Evolutionary conservation across 2,888 invertebrate genomes (phyloP), one percentile per base, ranked within the genome.

Genomic region (Lepidochitona cinerea): DNA sequence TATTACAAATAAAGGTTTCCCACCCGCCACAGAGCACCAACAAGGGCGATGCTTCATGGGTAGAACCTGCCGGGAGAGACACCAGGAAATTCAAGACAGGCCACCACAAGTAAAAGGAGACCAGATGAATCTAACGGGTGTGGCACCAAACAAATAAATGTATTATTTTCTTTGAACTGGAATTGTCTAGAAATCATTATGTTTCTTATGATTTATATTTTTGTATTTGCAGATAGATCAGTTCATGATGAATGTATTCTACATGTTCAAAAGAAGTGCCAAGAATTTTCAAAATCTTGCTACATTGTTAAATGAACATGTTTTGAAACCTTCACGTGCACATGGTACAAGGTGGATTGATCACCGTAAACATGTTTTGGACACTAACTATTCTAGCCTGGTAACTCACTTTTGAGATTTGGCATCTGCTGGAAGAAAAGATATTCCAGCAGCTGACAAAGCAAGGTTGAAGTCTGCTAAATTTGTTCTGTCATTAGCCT

Each of bases 311-410:
- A 68, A 71, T 6, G 75, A 76, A 66, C 68, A 73, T 35, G 77
- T 77, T 53, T 33, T 72, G 2, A 79, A 79, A 49, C 80, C 79
- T 18, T 75, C 65, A 37, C 70, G 73, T 35, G 70, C 66, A 0
- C 78, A 80, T 71, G 78, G 78, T 1, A 80, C 78, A 1, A 52
- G 75, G 32, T 80, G 80, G 80, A 49, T 79, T 0, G 73, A 77
- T 37, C 78, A 79, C 53, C 78, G 78, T 32, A 35, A 74, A 18
- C 54, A 74, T 66, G 59, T 29, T 14, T 23, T 59, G 67, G 35
- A 54, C 23, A 36, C 35, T 9, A 70, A 64, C 37, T 59, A 54
- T 37, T 37, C 29, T 12, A 64, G 41, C 32, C 37, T 74, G 23
- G 37, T 74, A 9, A 52, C 59, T 12, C 70, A 74, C 9, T 41